Evolutionary conservation across 2,113 vertebrate genomes (phyloP), one percentile per base, ranked within the genome.

Genomic region (Etheostoma spectabile): DNA sequence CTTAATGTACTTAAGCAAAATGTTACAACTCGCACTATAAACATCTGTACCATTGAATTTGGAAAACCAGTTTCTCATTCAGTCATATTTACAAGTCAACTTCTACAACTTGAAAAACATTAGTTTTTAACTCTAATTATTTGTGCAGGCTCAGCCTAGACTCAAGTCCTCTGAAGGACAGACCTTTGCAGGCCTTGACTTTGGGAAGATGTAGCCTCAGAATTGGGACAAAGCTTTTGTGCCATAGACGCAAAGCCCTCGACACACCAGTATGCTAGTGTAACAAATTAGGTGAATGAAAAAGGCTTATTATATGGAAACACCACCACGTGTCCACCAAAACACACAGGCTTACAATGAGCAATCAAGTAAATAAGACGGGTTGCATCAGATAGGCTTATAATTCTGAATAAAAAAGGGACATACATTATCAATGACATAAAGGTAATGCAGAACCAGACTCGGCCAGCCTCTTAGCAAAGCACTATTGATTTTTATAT

Each of bases 401-500:
- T 12, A 48, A 49, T 10, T 57, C 14, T 72, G 5, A 0, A 42
- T 30, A 30, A 52, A 30, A 52, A 48, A 8, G 27, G 19, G 14
- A 10, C 11, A 35, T 10, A 45, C 27, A 52, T 63, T 66, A 68
- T 53, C 35, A 57, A 53, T 8, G 38, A 57, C 11, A 74, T 19
- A 59, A 11, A 63, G 66, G 49, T 4, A 22, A 59, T 7, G 15
- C 5, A 51, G 49, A 56, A 12, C 33, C 80, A 64, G 33, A 38
- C 65, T 16, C 6, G 22, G 48, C 33, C 18, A 80, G 46, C 70
- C 62, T 80, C 66, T 46, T 10, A 22, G 52, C 35, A 62, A 14
- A 80, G 74, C 73, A 46, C 61, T 92, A 51, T 87, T 88, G 88
- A 78, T 86, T 91, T 93, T 94, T 91, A 92, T 93, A 90, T 66